Base-by-base conservation (phyloP, 2,797 vertebrate species). In the Sciaenops ocellatus region DNA sequence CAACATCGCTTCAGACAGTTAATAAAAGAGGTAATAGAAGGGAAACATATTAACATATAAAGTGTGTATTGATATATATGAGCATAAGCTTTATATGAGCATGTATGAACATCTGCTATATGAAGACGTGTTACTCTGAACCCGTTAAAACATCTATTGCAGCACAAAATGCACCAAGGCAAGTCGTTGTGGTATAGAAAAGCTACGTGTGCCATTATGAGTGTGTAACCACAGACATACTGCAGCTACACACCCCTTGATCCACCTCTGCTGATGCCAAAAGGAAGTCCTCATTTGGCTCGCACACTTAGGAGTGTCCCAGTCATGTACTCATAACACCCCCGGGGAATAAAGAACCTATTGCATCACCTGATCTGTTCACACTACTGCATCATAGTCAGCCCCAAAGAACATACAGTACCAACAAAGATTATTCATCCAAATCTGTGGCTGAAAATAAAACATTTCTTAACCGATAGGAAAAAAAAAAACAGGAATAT, bases 251-350 rank as follows among this genome's bases (percentile, higher is more conserved):
- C 72, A 70, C 16, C 52, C 66, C 67, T 38, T n/a, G 22, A 67
- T 79, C 60, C 76, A 73, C 61, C 80, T 79, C 48, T 81, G 28
- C 80, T 80, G 73, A 85, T 67, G 69, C 73, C 80, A 90, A 82
- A 80, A 87, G 82, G 82, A 90, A 87, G 83, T 78, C 83, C 82
- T 88, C 65, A 73, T 86, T 81, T 81, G 76, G 82, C 78, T 56
- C 69, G 80, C 63, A 46, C 67, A 38, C 48, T 3, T 5, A 72
- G 80, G 83, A 90, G 24, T 79, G 57, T 74, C 88, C 84, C 68
- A 65, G 63, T 55, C 86, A 87, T 83, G 82, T 84, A 85, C 88
- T 85, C 78, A 83, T 59, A 85, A 82, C 60, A 48, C 18, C 88
- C 67, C 74, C 26, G 4, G 79, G 70, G 89, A 87, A 57, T 20